These are phyloP conservation scores for Pentalonia nigronervosa DNA, from an alignment of 1,140 invertebrate genomes.

Conservation along the genomic window DNA sequence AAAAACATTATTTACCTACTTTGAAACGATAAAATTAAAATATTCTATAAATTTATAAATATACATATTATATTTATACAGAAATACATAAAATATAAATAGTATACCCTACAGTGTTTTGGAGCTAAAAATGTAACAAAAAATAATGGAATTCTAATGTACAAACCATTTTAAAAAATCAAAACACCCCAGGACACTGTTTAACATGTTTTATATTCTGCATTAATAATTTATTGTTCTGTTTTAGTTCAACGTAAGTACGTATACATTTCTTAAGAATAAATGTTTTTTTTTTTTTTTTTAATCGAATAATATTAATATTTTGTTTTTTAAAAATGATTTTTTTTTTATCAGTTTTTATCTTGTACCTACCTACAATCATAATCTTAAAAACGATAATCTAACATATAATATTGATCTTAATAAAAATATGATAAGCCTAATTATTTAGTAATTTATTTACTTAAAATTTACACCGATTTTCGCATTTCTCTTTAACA, in stretches of 20 bases:
- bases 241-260: background rate
- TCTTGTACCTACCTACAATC: no score
- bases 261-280: background rate
- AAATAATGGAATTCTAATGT: constrained; percentile 30
- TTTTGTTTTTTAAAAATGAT: no score
- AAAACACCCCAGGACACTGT: background rate
- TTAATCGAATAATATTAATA: background rate
- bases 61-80: background rate
- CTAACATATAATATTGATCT: background rate
- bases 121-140: background rate
- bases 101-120: background rate
- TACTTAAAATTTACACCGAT: background rate
- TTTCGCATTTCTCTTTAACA: background rate
- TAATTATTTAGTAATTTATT: background rate
- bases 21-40: background rate
- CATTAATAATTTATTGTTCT: background rate
- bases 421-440: background rate
- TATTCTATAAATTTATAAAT: background rate
- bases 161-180: background rate
- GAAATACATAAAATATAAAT: background rate
- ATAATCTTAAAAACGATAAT: no score
- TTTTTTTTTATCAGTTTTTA: no score
- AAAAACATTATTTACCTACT: background rate
- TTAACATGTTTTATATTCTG: background rate
- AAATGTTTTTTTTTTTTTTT: background rate